Evolutionary conservation across 2,888 invertebrate genomes (phyloP).

Genomic region (Catocala sponsa): DNA sequence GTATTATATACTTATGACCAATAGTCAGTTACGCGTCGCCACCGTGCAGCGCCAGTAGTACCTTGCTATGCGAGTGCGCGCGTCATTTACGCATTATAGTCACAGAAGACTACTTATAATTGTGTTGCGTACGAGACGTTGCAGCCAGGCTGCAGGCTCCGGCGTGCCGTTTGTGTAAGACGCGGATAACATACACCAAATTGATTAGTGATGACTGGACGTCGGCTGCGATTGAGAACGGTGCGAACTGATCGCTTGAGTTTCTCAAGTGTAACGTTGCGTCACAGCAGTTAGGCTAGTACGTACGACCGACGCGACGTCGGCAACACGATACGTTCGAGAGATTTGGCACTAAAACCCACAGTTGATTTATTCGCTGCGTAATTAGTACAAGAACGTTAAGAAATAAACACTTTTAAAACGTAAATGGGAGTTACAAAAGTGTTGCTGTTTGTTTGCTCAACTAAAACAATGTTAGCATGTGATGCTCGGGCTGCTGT

Average conservation of each 20-base stretch:
- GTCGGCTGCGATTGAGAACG: conserved; percentile 64
- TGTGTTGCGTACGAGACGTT: conserved; percentile 41
- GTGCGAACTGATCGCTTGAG: conserved; percentile 56
- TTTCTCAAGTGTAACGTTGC: conserved; percentile 67
- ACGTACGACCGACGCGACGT: conserved; percentile 30
- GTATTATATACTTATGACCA: too few relatives aligned
- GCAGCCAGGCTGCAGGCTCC: conserved; percentile 24
- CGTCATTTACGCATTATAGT: conserved; percentile 21
- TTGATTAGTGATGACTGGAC: conserved; percentile 66
- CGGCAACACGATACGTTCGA: conserved; percentile 52
- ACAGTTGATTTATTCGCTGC: conserved; percentile 60
- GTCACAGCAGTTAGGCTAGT: conserved; percentile 50
- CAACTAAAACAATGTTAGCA: conserved; percentile 37
- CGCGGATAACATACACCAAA: conserved; percentile 53
- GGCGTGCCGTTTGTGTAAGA: conserved; percentile 48
- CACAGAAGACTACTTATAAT: conserved; percentile 34
- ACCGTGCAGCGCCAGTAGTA: too few relatives aligned
- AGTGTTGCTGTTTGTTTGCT: conserved; percentile 47
- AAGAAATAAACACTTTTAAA: conserved; percentile 63
- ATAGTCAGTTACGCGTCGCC: too few relatives aligned
- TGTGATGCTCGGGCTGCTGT: conserved; percentile 14
- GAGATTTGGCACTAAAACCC: conserved; percentile 57
- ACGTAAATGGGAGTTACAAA: conserved; percentile 54
- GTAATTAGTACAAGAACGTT: conserved; percentile 66
- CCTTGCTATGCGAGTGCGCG: conserved; percentile 3